Evolutionary conservation across 2,888 invertebrate genomes (phyloP).

Genomic region (Macaria liturata): DNA sequence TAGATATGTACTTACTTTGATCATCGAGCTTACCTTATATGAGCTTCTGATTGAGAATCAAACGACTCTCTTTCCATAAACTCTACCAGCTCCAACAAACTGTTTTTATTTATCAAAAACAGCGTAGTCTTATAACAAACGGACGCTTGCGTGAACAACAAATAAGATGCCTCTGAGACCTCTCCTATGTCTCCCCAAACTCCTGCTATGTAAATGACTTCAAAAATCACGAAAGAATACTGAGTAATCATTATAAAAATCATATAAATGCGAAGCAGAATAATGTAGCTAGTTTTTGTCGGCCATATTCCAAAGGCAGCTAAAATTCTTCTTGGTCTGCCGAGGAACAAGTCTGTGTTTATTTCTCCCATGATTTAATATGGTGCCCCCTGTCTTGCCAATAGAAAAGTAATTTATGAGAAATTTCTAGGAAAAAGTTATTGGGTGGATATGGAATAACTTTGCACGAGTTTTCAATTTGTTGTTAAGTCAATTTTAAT

Average conservation of each 20-base stretch:
- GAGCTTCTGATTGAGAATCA: conserved; percentile 45
- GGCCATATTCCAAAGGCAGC: conserved; percentile 61
- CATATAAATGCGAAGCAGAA: conserved; percentile 48
- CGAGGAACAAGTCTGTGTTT: conserved; percentile 52
- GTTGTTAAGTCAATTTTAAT: too few relatives aligned
- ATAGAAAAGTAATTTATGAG: too few relatives aligned
- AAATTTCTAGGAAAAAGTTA: too few relatives aligned
- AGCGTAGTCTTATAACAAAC: conserved; percentile 65
- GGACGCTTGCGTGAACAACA: conserved; percentile 69
- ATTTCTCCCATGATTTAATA: conserved; percentile 39
- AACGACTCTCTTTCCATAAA: conserved; percentile 57
- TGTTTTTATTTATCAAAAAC: conserved; percentile 54
- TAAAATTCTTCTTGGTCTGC: conserved; percentile 53
- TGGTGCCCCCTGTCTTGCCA: not conserved
- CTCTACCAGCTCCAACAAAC: conserved; percentile 46
- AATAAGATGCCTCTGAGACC: conserved; percentile 64
- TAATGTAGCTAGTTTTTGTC: conserved; percentile 40
- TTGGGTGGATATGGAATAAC: too few relatives aligned
- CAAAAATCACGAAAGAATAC: conserved; percentile 62
- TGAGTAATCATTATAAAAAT: conserved; percentile 54
- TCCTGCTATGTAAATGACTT: conserved; percentile 58
- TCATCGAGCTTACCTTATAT: conserved; percentile 49
- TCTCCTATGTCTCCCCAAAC: conserved; percentile 68
- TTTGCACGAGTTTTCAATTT: too few relatives aligned
- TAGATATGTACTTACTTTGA: too few relatives aligned